phyloP scores from a whole-genome alignment of 2,113 vertebrate genomes.

The Tychaedon coryphoeus region DNA sequence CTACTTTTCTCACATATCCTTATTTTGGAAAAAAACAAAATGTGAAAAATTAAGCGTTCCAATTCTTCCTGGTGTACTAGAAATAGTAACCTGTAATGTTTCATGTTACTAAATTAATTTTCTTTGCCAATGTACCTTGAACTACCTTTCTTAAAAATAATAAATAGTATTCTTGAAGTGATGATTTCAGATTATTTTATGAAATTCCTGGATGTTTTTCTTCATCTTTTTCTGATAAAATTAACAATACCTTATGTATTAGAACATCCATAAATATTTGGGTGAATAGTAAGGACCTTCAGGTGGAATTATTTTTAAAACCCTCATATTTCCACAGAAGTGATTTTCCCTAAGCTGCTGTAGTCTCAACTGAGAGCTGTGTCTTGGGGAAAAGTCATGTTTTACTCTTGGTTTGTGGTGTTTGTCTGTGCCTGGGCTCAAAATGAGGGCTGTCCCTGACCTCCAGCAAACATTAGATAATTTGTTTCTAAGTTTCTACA shows the following conservation, averaged over 20 bases:
- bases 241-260: not conserved
- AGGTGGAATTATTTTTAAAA: not conserved
- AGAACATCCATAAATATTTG: not conserved
- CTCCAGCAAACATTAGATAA: not conserved
- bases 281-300: not conserved
- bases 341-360: not conserved
- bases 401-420: not conserved
- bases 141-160: not conserved
- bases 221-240: not conserved
- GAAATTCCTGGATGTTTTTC: not conserved
- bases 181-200: not conserved
- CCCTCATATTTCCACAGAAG: accelerated
- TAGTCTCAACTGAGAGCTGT: not conserved
- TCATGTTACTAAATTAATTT: not conserved
- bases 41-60: not conserved
- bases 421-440: not conserved
- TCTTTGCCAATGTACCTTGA: not conserved
- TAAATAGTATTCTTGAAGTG: not conserved
- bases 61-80: not conserved
- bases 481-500: not conserved
- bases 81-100: not conserved
- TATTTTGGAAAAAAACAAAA: not conserved
- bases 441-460: not conserved
- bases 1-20: not conserved
- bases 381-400: not conserved